Conservation (phyloP, 92 coral and sea anemone species). For the Heteractis magnifica region DNA sequence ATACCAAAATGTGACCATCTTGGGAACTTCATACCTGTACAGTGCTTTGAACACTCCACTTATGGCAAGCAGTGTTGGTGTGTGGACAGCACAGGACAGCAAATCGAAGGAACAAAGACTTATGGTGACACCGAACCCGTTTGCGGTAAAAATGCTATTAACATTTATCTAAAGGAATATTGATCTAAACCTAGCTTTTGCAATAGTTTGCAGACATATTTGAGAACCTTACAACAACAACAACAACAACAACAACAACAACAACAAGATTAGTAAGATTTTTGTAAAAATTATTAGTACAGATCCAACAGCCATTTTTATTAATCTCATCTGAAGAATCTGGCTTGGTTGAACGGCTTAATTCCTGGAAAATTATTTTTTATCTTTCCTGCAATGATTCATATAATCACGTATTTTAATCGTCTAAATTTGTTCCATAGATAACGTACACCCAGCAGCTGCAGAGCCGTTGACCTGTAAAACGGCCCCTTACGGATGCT, state of each 20-base stretch:
- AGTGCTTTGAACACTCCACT: slow-evolving; percentile 76
- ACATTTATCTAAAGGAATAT: neutral
- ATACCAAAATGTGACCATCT: slow-evolving; percentile 73
- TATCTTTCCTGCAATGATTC: neutral
- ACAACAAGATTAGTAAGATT: too few species aligned
- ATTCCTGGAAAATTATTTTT: neutral
- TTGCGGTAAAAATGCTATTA: slow-evolving; percentile 48
- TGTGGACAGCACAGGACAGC: slow-evolving; percentile 84
- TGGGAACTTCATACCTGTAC: slow-evolving; percentile 73
- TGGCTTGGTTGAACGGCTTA: too few species aligned
- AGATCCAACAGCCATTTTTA: too few species aligned
- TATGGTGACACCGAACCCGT: slow-evolving; percentile 63
- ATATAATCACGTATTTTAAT: neutral
- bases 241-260: neutral
- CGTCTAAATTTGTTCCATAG: slow-evolving; percentile 7
- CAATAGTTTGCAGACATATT: too few species aligned
- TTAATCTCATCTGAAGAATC: too few species aligned
- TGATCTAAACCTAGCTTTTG: too few species aligned
- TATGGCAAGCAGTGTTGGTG: slow-evolving; percentile 97
- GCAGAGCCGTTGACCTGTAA: slow-evolving; percentile 55
- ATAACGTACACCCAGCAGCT: slow-evolving; percentile 29
- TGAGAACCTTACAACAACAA: too few species aligned
- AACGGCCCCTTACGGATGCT: slow-evolving; percentile 81
- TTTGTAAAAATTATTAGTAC: too few species aligned
- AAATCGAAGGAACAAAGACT: slow-evolving; percentile 65